Percentiles rank a stretch among this genome's conserved stretches.
Evolutionary conservation across 2,888 invertebrate genomes (phyloP).

Genomic region (Drosophila emarginata): DNA sequence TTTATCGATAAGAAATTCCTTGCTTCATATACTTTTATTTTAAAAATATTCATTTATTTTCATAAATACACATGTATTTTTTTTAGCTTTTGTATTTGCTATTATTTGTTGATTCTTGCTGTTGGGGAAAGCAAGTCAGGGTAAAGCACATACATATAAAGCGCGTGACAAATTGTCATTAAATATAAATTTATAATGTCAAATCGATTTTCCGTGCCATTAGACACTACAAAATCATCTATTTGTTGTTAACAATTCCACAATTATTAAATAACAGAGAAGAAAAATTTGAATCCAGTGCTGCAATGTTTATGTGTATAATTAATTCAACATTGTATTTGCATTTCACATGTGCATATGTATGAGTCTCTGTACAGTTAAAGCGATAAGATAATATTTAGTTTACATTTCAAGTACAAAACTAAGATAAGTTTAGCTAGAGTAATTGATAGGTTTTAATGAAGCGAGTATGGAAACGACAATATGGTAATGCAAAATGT

Average conservation of each 20-base stretch:
- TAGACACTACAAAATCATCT: constrained; percentile 48
- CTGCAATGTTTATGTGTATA: not conserved
- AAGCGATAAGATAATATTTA: not conserved
- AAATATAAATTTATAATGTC: constrained; percentile 49
- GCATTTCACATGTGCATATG: not conserved
- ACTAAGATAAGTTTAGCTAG: not conserved
- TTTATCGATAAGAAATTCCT: too few relatives aligned
- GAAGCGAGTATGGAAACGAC: not conserved
- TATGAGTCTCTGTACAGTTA: too few relatives aligned
- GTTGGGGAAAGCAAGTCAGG: not conserved
- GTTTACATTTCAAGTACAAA: not conserved
- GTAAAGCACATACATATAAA: constrained; percentile 24
- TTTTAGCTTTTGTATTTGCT: constrained; percentile 16
- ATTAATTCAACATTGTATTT: not conserved
- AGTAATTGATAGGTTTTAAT: not conserved
- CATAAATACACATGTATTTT: too few relatives aligned
- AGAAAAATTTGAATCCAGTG: not conserved
- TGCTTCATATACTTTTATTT: too few relatives aligned
- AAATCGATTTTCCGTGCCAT: constrained; percentile 65
- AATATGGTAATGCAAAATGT: not conserved
- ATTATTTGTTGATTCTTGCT: constrained; percentile 19
- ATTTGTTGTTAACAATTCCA: not conserved
- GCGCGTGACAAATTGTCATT: constrained; percentile 59
- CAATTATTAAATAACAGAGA: not conserved
- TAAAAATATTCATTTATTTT: too few relatives aligned